Percentiles rank a stretch among this genome's conserved stretches.
These are phyloP conservation scores for Cryptotermes secundus DNA, from an alignment of 1,140 invertebrate species.

Conservation along the genomic window DNA sequence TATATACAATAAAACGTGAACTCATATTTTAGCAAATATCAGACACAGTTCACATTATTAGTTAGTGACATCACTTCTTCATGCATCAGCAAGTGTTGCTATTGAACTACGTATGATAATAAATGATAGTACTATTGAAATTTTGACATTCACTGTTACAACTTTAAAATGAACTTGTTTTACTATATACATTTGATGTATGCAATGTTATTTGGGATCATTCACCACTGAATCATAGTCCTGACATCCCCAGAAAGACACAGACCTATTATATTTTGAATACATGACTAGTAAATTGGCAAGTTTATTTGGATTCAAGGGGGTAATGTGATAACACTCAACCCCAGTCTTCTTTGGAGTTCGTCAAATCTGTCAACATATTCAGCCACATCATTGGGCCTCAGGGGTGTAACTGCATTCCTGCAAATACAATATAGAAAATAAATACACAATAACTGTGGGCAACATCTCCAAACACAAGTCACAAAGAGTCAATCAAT, in stretches of 20 bases:
- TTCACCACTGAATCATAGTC: neutral
- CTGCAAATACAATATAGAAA: neutral
- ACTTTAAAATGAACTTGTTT: neutral
- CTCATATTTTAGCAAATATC: neutral
- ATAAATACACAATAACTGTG: no score
- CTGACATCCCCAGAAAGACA: neutral
- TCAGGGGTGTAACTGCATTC: neutral
- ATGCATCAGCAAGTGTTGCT: neutral
- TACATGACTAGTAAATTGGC: neutral
- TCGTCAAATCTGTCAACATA: neutral
- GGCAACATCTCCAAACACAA: no score
- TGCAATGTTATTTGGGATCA: neutral
- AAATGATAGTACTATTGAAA: neutral
- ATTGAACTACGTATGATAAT: neutral
- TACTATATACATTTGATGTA: neutral
- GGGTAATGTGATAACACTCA: neutral
- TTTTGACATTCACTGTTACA: neutral
- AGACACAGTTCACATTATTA: neutral
- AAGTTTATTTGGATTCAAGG: neutral
- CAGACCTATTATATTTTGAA: neutral
- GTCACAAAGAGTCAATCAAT: no score
- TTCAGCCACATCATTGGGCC: neutral
- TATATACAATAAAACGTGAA: neutral
- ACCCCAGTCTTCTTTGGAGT: neutral
- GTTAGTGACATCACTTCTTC: neutral